Evolutionary conservation across 2,113 vertebrate genomes (phyloP).

Genomic region (Syrrhaptes paradoxus): DNA sequence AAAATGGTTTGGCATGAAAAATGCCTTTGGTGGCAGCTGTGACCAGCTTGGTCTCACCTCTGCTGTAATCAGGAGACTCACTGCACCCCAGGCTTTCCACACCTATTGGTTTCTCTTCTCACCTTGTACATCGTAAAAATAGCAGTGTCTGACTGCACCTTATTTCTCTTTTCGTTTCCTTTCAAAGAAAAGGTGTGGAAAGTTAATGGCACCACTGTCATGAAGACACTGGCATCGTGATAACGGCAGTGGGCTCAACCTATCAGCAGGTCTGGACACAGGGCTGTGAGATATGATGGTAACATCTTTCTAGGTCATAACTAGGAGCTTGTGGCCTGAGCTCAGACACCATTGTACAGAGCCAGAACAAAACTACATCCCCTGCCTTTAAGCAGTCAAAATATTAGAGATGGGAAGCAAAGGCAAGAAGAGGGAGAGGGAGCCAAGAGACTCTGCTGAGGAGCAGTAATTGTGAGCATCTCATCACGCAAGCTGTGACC

Average conservation of each 20-base stretch:
- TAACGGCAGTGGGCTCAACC: background rate
- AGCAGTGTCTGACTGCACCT: background rate
- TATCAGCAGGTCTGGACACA: background rate
- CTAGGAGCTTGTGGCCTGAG: background rate
- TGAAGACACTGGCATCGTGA: background rate
- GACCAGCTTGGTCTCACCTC: background rate
- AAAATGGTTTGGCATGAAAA: background rate
- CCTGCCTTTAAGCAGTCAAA: background rate
- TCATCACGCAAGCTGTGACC: background rate
- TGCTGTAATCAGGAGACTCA: background rate
- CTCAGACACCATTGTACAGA: background rate
- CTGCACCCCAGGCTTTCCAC: background rate
- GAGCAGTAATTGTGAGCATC: background rate
- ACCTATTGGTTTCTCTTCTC: background rate
- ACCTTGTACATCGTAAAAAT: background rate
- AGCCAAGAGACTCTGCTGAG: background rate
- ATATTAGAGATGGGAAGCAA: background rate
- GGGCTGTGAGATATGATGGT: background rate
- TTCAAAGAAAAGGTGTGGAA: background rate
- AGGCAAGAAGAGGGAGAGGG: background rate
- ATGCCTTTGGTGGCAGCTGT: background rate
- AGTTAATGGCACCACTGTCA: background rate
- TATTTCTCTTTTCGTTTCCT: background rate
- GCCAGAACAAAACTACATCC: background rate
- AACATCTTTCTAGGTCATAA: background rate